Percentiles rank a stretch among this genome's conserved stretches.
Evolutionary conservation across 1,140 invertebrate species (phyloP).

Genomic region (Odontomachus brunneus): DNA sequence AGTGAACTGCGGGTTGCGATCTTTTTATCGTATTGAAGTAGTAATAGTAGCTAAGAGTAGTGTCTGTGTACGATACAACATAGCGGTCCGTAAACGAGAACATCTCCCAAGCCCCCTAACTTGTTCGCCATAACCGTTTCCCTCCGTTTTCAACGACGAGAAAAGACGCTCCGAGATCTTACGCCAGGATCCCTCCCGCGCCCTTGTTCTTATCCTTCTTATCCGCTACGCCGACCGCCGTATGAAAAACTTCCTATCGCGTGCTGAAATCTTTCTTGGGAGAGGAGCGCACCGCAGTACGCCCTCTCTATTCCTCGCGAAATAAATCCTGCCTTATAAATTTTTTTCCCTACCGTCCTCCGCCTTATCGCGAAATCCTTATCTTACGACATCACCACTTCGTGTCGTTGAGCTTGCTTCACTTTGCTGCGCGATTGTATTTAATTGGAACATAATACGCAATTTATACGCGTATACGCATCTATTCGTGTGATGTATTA

Average conservation of each 20-base stretch:
- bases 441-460: constrained; percentile 13
- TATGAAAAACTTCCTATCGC: constrained; percentile 79
- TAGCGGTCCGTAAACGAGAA: neutral
- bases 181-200: constrained; percentile 38
- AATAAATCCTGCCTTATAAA: constrained; percentile 62
- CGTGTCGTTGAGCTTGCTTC: constrained; percentile 1
- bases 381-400: constrained; percentile 33
- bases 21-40: neutral
- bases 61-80: neutral
- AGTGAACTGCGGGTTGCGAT: neutral
- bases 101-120: constrained; percentile 26
- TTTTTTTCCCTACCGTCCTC: constrained; percentile 15
- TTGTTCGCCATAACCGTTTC: constrained; percentile 65
- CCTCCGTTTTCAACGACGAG: constrained; percentile 62
- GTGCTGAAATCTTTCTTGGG: constrained; percentile 73
- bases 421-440: constrained; percentile 20
- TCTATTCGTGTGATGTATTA: neutral
- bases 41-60: too few species aligned
- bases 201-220: constrained; percentile 70
- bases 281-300: constrained; percentile 52
- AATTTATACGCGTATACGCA: neutral
- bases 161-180: constrained; percentile 60
- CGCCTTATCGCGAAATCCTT: constrained; percentile 60
- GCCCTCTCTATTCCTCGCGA: constrained; percentile 58
- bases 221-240: constrained; percentile 70